Conservation (phyloP, 2,113 vertebrate species). For the Macquaria ambigua region DNA sequence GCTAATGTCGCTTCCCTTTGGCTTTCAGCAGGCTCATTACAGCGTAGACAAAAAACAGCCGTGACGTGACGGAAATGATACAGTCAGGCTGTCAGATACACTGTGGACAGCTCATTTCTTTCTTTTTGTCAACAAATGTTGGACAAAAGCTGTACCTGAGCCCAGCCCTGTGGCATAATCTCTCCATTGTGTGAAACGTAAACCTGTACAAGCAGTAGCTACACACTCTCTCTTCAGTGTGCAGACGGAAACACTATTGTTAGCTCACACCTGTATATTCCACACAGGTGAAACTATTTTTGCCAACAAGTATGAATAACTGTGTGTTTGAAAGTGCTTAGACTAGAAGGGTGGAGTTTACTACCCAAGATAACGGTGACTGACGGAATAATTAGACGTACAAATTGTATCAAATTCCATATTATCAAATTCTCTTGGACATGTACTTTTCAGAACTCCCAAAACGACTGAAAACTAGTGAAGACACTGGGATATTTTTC, state of each 20-base stretch:
- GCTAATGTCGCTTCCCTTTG: conserved; percentile 51
- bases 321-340: conserved; percentile 19
- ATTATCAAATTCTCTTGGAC: neutral
- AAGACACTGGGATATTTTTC: neutral
- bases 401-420: neutral
- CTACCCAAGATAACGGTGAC: neutral
- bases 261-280: conserved; percentile 70
- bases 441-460: neutral
- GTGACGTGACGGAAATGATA: conserved; percentile 43
- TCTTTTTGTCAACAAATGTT: conserved; percentile 70
- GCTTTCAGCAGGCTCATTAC: conserved; percentile 52
- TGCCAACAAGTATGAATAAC: conserved; percentile 22
- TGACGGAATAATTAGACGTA: neutral
- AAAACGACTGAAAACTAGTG: neutral
- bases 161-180: conserved; percentile 74
- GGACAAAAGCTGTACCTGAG: conserved; percentile 74
- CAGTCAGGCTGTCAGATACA: conserved; percentile 55
- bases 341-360: conserved; percentile 28
- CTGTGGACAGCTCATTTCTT: conserved; percentile 49
- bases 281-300: conserved; percentile 43
- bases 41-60: conserved; percentile 50
- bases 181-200: conserved; percentile 68
- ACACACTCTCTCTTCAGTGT: conserved; percentile 50
- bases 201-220: conserved; percentile 59
- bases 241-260: conserved; percentile 64